Base-by-base conservation (phyloP, 2,888 invertebrate species). In the Amorpha juglandis region DNA sequence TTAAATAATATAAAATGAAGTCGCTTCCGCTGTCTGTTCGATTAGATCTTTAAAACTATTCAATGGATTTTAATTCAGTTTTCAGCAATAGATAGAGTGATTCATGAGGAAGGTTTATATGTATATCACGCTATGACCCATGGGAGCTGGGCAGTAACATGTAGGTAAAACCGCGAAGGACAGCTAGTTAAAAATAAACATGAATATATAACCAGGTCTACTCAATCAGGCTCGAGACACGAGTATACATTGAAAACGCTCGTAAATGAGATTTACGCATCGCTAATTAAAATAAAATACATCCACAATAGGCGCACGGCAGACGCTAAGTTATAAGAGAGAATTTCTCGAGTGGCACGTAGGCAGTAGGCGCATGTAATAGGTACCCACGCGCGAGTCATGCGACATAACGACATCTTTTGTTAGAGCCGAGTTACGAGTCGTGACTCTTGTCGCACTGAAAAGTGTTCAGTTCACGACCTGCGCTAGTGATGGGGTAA, bases 361-460 rank as follows among this genome's bases (percentile, higher is more conserved):
- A 65, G 33, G 51, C 38, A 51, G 50, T 50, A 50, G 35, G 58
- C 47, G 9, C 55, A 19, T 48, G 53, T 53, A 64, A 63, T 33
- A 33, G 35, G 64, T 58, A 65, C 48, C 53, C 55, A 64, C 47
- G 38, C 47, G 35, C 55, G 55, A 48, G 55, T 48, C 64, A 58
- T 58, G 47, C 55, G 55, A 65, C 35, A 65, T 65, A 86, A 87
- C 86, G 87, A 86, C 84, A 86, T 88, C 87, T 89, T 89, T 89
- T 89, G 88, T 88, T 79, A 48, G 76, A 78, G 63, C 72, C 68
- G 52, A 52, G 33, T 42, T 19, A 16, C 58, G 58, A 73, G 72
- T 74, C 70, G 75, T 38, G 47, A 65, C 55, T 58, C 58, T 74
- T 74, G 71, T 64, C 52, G 58, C 35, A 45, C 64, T 48, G 65